phyloP scores from a whole-genome alignment of 2,888 invertebrate species.

The Entomobrya proxima region DNA sequence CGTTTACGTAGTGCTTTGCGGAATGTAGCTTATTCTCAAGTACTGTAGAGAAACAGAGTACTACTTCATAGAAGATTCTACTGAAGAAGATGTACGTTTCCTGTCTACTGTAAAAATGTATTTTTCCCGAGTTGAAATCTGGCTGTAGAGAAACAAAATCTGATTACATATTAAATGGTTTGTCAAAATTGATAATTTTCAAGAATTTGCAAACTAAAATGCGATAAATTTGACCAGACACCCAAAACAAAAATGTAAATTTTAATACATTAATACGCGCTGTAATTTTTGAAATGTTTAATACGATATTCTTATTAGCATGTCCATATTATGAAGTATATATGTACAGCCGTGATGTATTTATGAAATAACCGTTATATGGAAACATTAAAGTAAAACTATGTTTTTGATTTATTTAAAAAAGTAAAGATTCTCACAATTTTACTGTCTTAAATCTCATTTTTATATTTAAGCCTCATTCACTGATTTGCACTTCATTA shows the following conservation, averaged over 20 bases:
- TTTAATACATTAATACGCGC: conserved; percentile 9
- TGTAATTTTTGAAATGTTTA: conserved; percentile 28
- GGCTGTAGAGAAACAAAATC: neutral
- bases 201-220: conserved; percentile 1
- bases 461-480: too few relatives aligned
- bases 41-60: neutral
- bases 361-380: conserved; percentile 52
- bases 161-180: neutral
- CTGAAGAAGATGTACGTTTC: neutral
- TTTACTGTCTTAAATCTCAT: too few relatives aligned
- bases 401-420: conserved; percentile 45
- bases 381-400: conserved; percentile 32
- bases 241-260: conserved; percentile 5
- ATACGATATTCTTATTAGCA: conserved; percentile 32
- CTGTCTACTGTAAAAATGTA: neutral
- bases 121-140: neutral
- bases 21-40: neutral
- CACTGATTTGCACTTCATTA: too few relatives aligned
- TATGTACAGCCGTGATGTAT: conserved; percentile 53
- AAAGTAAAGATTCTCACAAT: too few relatives aligned
- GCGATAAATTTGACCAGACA: conserved; percentile 16
- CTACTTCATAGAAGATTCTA: neutral
- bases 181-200: neutral
- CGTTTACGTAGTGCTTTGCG: too few relatives aligned
- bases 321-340: neutral